Base-by-base conservation (phyloP, 2,888 invertebrate species). In the Megaustenia siamemsis region DNA sequence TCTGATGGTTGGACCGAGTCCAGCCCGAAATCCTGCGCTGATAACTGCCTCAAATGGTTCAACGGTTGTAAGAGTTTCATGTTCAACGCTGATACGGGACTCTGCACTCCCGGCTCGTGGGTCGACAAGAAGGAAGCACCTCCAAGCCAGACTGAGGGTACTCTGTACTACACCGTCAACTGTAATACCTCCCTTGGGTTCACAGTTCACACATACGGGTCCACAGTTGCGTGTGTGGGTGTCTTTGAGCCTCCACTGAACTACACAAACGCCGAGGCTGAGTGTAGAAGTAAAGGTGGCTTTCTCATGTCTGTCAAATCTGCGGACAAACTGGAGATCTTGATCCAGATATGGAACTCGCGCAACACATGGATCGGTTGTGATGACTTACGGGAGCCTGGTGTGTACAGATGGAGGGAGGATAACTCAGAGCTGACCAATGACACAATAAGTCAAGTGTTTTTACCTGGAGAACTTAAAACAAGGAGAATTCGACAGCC, bases 51-150 rank as follows among this genome's bases (percentile, higher is more conserved):
- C 32, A 12, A 45, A 4, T 68, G 10, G 4, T 79, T 45, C 21
- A 6, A 6, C 18, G n/a, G 21, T 35, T 81, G 81, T 40, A 21
- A 35, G 10, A 71, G 71, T 15, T 45, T 81, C 38, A 68, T 68
- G 49, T 81, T 32, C 38, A 69, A 81, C 18, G 35, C 32, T 0
- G 0, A 24, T 2, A 71, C 81, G 4, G 56, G 71, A 1, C 38
- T 35, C 12, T 81, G 81, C 35, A 81, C 81, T 2, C 81, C 81
- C 10, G 81, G 69, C 10, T 43, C 49, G 1, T 66, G 28, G 38
- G 8, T 66, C 1, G 32, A 45, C 21, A 18, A 21, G 1, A 28
- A 18, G 2, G 24, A 49, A 15, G 4, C 79, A 1, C 28, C 32
- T 8, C 79, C 79, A 28, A 45, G 24, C 24, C 28, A 45, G 1